phyloP scores from a whole-genome alignment of 2,113 vertebrate species.

The Cyprinodon brontotheroides region DNA sequence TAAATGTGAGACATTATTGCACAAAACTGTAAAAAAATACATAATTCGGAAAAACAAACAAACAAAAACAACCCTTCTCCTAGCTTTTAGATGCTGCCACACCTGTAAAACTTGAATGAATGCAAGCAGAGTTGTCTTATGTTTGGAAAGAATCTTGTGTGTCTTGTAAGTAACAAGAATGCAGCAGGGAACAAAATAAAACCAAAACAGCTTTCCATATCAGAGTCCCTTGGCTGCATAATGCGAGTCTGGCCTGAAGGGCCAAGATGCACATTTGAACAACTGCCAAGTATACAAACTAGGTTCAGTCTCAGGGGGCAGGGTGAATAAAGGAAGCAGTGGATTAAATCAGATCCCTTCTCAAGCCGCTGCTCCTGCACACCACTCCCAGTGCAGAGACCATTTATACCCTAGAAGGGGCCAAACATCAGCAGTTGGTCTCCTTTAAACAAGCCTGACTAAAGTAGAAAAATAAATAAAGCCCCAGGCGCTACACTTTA shows the following conservation, averaged over 20 bases:
- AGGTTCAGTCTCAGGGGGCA: conserved; percentile 76
- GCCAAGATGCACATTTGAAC: conserved; percentile 69
- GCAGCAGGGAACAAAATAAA: conserved; percentile 29
- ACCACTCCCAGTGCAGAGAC: conserved; percentile 77
- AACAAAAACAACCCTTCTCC: background rate
- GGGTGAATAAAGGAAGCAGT: conserved; percentile 79
- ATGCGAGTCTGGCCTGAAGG: conserved; percentile 41
- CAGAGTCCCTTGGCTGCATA: conserved; percentile 45
- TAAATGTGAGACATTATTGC: background rate
- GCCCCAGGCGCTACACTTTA: conserved; percentile 81
- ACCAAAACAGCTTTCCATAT: conserved; percentile 18
- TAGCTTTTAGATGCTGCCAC: background rate
- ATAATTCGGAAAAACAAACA: background rate
- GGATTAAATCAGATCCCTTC: conserved; percentile 77
- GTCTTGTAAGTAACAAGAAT: conserved; percentile 28
- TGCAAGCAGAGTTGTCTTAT: conserved; percentile 1
- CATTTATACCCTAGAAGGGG: conserved; percentile 74
- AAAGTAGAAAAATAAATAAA: conserved; percentile 84
- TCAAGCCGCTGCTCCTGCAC: conserved; percentile 68
- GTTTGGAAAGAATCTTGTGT: background rate
- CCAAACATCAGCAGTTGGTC: conserved; percentile 80
- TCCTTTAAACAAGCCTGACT: conserved; percentile 85
- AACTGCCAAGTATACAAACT: conserved; percentile 70
- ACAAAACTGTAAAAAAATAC: background rate
- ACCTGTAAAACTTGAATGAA: background rate